Evolutionary conservation across 2,113 vertebrate species (phyloP).

Genomic region (Promerops cafer): DNA sequence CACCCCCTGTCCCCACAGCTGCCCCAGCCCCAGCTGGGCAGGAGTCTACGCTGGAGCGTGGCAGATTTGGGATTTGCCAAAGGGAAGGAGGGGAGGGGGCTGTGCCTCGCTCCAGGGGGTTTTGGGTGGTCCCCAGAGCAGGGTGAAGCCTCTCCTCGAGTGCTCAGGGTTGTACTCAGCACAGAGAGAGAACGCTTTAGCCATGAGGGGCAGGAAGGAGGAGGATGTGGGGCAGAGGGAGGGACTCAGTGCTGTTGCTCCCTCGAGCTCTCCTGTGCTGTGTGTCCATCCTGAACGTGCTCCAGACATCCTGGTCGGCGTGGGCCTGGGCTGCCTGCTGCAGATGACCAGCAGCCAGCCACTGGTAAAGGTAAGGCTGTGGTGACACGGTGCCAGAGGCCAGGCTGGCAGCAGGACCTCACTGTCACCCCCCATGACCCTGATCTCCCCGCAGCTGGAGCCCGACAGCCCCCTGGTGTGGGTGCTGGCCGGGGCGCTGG

Average conservation of each 20-base stretch:
- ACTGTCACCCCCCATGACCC: fast-evolving
- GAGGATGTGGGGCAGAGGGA: fast-evolving
- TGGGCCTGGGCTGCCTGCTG: slow-evolving; percentile 87
- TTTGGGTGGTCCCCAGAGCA: not conserved
- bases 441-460: slow-evolving; percentile 76
- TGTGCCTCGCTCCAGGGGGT: fast-evolving
- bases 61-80: not conserved
- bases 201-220: not conserved
- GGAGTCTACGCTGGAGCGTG: not conserved
- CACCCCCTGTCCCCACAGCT: not conserved
- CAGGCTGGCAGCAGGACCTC: not conserved
- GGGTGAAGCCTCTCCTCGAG: not conserved
- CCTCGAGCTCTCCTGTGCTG: fast-evolving
- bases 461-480: slow-evolving; percentile 83
- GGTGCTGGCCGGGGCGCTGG: slow-evolving; percentile 85
- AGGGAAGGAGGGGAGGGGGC: not conserved
- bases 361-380: slow-evolving; percentile 73
- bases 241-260: fast-evolving
- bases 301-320: slow-evolving; percentile 89
- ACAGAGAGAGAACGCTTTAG: not conserved
- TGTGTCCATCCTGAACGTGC: slow-evolving; percentile 41
- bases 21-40: fast-evolving
- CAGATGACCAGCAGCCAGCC: slow-evolving; percentile 74
- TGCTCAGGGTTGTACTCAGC: not conserved
- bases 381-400: fast-evolving